These are phyloP conservation scores for Hassar affinis DNA, from an alignment of 2,113 vertebrate genomes.

Conservation along the genomic window DNA sequence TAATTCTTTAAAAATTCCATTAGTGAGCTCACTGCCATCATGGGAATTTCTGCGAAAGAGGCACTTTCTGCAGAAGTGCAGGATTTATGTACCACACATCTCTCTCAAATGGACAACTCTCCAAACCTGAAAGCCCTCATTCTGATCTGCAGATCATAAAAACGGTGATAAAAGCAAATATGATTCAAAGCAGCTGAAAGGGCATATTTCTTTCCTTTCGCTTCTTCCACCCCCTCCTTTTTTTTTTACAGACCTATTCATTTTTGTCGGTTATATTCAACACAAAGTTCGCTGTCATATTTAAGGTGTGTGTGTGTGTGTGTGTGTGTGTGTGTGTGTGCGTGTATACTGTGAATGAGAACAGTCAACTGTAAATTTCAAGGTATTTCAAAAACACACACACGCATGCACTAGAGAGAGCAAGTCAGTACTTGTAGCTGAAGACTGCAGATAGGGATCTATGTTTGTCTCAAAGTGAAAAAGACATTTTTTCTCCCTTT, in stretches of 20 bases:
- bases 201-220: constrained; percentile 27
- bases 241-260: constrained; percentile 33
- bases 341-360: neutral
- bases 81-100: constrained; percentile 62
- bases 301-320: constrained; percentile 12
- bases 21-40: constrained; percentile 63
- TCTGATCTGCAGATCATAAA: constrained; percentile 41
- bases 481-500: constrained; percentile 27
- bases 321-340: neutral
- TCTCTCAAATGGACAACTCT: constrained; percentile 51
- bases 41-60: constrained; percentile 59
- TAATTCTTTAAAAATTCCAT: constrained; percentile 65
- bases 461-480: constrained; percentile 34
- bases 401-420: neutral
- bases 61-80: constrained; percentile 62
- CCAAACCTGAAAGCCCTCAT: constrained; percentile 53
- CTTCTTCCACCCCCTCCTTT: neutral
- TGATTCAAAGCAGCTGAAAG: constrained; percentile 43
- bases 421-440: constrained; percentile 25
- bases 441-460: constrained; percentile 41
- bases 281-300: constrained; percentile 25
- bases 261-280: constrained; percentile 31
- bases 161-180: constrained; percentile 47
- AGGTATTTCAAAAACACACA: constrained; percentile 26
- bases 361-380: constrained; percentile 29